Evolutionary conservation across 2,888 invertebrate genomes (phyloP).

Genomic region (Eilema caniola): DNA sequence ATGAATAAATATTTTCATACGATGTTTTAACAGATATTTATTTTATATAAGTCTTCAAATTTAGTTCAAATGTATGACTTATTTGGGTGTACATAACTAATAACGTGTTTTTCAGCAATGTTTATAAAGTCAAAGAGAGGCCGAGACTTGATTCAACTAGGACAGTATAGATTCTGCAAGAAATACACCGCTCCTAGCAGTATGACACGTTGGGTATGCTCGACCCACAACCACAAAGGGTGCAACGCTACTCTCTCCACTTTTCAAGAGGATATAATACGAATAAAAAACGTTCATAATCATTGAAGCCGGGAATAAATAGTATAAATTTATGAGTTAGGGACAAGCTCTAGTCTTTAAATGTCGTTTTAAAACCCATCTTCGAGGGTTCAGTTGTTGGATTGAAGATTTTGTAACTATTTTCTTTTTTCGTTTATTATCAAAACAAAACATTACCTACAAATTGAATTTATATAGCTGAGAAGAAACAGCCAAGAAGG

Average conservation of each 20-base stretch:
- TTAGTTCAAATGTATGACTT: not conserved
- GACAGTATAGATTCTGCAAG: slow-evolving; percentile 21
- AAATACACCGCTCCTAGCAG: slow-evolving; percentile 10
- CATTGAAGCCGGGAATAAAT: slow-evolving; percentile 12
- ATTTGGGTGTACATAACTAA: not conserved
- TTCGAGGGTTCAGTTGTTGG: not conserved
- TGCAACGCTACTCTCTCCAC: slow-evolving; percentile 51
- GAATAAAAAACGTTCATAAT: slow-evolving; percentile 19
- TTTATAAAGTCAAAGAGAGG: slow-evolving; percentile 20
- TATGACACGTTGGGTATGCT: slow-evolving; percentile 27
- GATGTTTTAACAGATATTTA: not conserved
- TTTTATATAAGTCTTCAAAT: no score
- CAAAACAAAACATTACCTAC: no score
- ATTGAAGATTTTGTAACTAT: no score
- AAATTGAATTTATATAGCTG: no score
- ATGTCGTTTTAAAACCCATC: no score
- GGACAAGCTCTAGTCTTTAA: no score
- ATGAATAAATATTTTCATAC: not conserved
- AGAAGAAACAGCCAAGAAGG: no score
- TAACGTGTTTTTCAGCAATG: slow-evolving; percentile 13
- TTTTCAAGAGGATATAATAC: slow-evolving; percentile 14
- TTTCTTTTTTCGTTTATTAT: no score
- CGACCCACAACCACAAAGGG: slow-evolving; percentile 22
- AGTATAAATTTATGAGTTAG: not conserved
- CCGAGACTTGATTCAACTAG: slow-evolving; percentile 12